phyloP scores from a whole-genome alignment of 2,888 invertebrate genomes.

The Embidobia sp. region DNA sequence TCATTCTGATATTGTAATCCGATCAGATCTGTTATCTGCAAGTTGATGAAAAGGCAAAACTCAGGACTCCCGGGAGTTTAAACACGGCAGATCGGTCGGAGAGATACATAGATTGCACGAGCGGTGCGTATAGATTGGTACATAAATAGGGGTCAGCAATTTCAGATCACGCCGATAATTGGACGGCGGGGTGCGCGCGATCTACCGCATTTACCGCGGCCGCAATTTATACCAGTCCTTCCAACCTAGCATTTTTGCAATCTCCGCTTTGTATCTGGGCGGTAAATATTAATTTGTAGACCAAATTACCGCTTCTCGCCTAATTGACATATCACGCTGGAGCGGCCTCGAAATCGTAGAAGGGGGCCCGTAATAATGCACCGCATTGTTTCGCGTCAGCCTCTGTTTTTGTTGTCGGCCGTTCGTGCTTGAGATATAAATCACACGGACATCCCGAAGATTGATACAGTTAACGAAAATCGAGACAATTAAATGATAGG shows the following conservation, averaged over 20 bases:
- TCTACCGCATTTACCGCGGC: slow-evolving; percentile 12
- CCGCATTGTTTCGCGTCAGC: not conserved
- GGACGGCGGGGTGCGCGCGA: slow-evolving; percentile 8
- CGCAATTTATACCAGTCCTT: slow-evolving; percentile 18
- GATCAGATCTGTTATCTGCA: not conserved
- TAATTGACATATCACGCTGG: slow-evolving; percentile 31
- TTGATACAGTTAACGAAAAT: slow-evolving; percentile 8
- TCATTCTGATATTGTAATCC: too few species aligned
- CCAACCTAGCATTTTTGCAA: slow-evolving; percentile 41
- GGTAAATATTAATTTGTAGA: slow-evolving; percentile 40
- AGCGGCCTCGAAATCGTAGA: too few species aligned
- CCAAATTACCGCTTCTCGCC: slow-evolving; percentile 13
- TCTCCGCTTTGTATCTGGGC: slow-evolving; percentile 17
- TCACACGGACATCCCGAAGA: slow-evolving; percentile 3
- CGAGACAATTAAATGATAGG: slow-evolving; percentile 1
- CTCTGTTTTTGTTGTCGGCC: not conserved
- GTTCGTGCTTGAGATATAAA: slow-evolving; percentile 13
- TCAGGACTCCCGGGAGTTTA: not conserved
- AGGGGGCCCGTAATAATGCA: too few species aligned
- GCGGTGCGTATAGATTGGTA: slow-evolving; percentile 32
- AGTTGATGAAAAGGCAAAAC: not conserved
- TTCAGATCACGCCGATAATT: slow-evolving; percentile 45
- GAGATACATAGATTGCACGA: slow-evolving; percentile 26
- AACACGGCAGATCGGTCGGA: not conserved
- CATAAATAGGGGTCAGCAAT: slow-evolving; percentile 43